phyloP scores from a whole-genome alignment of 2,888 invertebrate genomes.

The Onchidella celtica region DNA sequence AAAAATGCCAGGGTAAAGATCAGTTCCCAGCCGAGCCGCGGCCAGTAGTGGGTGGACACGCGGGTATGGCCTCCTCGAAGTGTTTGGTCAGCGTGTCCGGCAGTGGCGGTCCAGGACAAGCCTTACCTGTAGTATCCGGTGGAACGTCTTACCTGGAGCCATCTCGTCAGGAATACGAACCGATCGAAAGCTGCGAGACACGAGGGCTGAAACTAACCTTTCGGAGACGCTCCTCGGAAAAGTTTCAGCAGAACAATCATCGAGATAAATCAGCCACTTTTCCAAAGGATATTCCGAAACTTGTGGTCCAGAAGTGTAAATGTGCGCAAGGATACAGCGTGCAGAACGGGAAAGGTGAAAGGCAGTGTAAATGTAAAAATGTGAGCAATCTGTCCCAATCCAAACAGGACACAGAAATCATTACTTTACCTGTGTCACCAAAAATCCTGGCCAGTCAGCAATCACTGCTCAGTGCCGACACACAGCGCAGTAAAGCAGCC shows the following conservation, averaged over 20 bases:
- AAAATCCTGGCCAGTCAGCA: not conserved
- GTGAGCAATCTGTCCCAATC: not conserved
- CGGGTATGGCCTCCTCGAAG: too few species aligned
- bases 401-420: not conserved
- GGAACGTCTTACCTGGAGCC: not conserved
- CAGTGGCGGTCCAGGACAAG: too few species aligned
- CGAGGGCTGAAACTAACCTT: constrained; percentile 40
- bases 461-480: not conserved
- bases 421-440: not conserved
- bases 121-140: too few species aligned
- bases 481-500: too few species aligned
- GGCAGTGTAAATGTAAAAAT: not conserved
- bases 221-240: constrained; percentile 40
- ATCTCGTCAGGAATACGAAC: constrained; percentile 4
- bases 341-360: constrained; percentile 6
- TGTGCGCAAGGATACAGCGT: constrained; percentile 27
- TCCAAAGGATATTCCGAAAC: constrained; percentile 25
- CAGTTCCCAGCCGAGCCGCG: too few species aligned
- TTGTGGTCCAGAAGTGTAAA: constrained; percentile 34
- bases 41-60: too few species aligned
- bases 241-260: not conserved
- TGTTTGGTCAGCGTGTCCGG: too few species aligned
- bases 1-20: too few species aligned
- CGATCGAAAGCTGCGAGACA: constrained; percentile 41
- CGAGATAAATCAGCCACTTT: not conserved